These are phyloP conservation scores for Propithecus coquereli DNA, from an alignment of 2,113 vertebrate genomes.

Conservation along the genomic window DNA sequence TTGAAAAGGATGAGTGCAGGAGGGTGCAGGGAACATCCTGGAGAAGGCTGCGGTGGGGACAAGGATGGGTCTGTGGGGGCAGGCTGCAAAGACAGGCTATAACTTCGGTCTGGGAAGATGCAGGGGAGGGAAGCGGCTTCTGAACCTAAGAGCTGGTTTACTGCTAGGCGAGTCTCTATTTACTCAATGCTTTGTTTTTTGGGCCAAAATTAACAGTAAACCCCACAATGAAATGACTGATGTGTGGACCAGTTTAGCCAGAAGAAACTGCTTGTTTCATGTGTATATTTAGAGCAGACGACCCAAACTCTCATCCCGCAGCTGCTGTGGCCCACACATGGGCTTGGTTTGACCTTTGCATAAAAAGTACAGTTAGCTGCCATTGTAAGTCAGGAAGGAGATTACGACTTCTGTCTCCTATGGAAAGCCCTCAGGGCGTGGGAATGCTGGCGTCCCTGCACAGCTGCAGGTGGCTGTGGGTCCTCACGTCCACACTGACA, in stretches of 20 bases:
- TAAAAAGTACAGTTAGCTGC: neutral
- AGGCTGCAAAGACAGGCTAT: neutral
- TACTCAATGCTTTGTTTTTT: neutral
- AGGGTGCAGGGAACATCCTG: neutral
- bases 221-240: neutral
- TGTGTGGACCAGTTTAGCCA: neutral
- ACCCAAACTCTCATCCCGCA: neutral
- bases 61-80: neutral
- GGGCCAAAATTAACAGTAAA: conserved; percentile 55
- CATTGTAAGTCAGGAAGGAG: neutral
- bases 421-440: neutral
- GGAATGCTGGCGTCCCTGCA: fast-evolving
- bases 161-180: conserved; percentile 16
- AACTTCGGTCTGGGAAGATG: neutral
- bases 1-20: neutral
- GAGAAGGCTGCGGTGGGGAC: neutral
- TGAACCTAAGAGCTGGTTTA: neutral
- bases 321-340: neutral
- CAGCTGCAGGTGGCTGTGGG: neutral
- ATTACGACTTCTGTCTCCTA: neutral
- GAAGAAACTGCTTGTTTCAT: neutral
- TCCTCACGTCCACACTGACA: neutral
- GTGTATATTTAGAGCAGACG: conserved; percentile 39
- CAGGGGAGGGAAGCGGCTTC: neutral
- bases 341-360: neutral